These are phyloP conservation scores for Notocelia uddmanniana DNA, from an alignment of 2,888 invertebrate species.

Conservation along the genomic window DNA sequence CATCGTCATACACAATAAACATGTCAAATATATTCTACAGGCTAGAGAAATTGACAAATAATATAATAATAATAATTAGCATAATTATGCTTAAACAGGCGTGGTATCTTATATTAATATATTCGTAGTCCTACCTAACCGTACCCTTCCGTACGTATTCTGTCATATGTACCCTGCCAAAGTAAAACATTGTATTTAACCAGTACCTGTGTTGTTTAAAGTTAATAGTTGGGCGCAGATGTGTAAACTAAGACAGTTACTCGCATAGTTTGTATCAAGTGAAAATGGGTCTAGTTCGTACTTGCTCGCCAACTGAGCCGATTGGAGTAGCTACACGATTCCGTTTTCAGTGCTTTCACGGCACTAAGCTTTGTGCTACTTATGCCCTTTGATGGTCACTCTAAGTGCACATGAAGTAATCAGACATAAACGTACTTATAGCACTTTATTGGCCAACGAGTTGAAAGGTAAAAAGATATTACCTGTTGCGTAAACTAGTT, in stretches of 20 bases:
- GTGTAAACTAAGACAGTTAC: not conserved
- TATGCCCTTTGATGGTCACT: conserved; percentile 39
- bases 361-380: conserved; percentile 42
- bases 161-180: no score
- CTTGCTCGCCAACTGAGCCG: conserved; percentile 49
- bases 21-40: no score
- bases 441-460: not conserved
- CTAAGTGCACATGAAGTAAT: conserved; percentile 17
- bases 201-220: not conserved
- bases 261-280: not conserved
- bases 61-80: no score
- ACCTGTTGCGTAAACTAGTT: not conserved
- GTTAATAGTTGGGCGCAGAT: not conserved
- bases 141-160: no score
- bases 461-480: not conserved
- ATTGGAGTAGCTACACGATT: conserved; percentile 61
- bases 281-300: not conserved
- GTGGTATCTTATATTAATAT: not conserved
- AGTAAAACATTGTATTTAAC: conserved; percentile 1
- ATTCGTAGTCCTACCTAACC: not conserved
- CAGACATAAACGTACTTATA: not conserved
- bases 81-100: no score
- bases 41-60: no score
- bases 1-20: no score
- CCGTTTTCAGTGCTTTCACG: conserved; percentile 55